Percentiles rank a stretch among this genome's conserved stretches.
Evolutionary conservation across 2,888 invertebrate genomes (phyloP).

Genomic region (Cosmia trapezina): DNA sequence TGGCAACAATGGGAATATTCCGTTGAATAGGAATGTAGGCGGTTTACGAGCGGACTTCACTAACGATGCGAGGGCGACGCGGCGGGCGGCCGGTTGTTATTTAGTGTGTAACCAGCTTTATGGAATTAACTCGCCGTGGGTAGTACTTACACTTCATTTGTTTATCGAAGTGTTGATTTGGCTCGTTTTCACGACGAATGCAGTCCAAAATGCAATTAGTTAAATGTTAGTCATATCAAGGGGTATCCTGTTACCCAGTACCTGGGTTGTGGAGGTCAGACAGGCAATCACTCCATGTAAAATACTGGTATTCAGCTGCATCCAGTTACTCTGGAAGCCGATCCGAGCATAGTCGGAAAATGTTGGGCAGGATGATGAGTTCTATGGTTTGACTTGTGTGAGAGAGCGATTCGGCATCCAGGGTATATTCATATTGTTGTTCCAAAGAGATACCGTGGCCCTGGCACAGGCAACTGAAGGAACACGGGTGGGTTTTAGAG

Average conservation of each 20-base stretch:
- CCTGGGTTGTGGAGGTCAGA: neutral
- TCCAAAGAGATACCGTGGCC: no score
- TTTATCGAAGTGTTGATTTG: slow-evolving; percentile 37
- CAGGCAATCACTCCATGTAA: neutral
- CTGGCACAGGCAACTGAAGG: no score
- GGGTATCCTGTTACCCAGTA: neutral
- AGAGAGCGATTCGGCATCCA: no score
- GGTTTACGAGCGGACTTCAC: slow-evolving; percentile 63
- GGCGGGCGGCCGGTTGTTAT: slow-evolving; percentile 58
- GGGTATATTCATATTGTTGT: no score
- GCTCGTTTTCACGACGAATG: neutral
- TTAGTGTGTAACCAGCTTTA: slow-evolving; percentile 64
- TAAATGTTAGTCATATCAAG: no score
- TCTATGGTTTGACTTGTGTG: neutral
- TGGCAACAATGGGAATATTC: slow-evolving; percentile 73
- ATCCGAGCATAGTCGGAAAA: neutral
- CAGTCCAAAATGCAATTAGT: neutral
- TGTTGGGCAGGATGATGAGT: neutral
- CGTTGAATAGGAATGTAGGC: slow-evolving; percentile 67
- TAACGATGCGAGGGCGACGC: slow-evolving; percentile 62
- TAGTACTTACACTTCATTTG: slow-evolving; percentile 49
- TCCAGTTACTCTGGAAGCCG: neutral
- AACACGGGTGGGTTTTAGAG: no score
- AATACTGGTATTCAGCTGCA: neutral
- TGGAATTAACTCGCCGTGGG: slow-evolving; percentile 42